Evolutionary conservation across 2,113 vertebrate genomes (phyloP).

Genomic region (Catharus bicknelli): DNA sequence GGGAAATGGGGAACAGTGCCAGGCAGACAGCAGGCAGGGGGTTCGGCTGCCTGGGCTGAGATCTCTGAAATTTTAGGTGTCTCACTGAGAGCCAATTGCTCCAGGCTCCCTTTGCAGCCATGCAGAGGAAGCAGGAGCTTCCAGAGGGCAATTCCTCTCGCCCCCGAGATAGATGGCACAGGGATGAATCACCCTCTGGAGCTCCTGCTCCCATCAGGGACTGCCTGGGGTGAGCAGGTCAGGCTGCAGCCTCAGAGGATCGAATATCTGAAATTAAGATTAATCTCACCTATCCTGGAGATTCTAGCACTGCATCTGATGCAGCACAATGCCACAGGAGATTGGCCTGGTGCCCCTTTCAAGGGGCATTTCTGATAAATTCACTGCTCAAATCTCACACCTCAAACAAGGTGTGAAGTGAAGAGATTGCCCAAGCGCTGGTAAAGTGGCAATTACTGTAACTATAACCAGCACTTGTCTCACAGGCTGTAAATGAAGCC

Average conservation of each 20-base stretch:
- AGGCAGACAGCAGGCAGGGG: slow-evolving; percentile 24
- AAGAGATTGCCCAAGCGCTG: not conserved
- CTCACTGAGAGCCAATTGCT: slow-evolving; percentile 35
- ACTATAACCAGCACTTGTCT: not conserved
- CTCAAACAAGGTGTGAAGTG: not conserved
- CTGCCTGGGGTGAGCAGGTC: slow-evolving; percentile 1
- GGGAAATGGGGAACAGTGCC: slow-evolving; percentile 1
- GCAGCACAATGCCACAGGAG: not conserved
- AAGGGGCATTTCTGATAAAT: not conserved
- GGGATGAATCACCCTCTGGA: slow-evolving; percentile 33
- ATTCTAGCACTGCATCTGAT: not conserved
- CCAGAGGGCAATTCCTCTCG: slow-evolving; percentile 39
- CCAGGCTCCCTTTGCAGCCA: slow-evolving; percentile 34
- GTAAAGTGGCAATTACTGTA: not conserved
- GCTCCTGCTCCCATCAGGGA: not conserved
- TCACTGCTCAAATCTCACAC: not conserved
- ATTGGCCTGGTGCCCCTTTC: not conserved
- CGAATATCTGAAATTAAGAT: slow-evolving; percentile 7
- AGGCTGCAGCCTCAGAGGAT: not conserved
- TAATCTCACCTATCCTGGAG: not conserved
- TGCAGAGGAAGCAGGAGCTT: slow-evolving; percentile 7
- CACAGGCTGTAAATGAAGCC: not conserved
- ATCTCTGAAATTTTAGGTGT: not conserved
- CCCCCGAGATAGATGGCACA: not conserved
- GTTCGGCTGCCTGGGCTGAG: slow-evolving; percentile 9